Conservation (phyloP, 2,113 vertebrate genomes). For the Apodemus sylvaticus region DNA sequence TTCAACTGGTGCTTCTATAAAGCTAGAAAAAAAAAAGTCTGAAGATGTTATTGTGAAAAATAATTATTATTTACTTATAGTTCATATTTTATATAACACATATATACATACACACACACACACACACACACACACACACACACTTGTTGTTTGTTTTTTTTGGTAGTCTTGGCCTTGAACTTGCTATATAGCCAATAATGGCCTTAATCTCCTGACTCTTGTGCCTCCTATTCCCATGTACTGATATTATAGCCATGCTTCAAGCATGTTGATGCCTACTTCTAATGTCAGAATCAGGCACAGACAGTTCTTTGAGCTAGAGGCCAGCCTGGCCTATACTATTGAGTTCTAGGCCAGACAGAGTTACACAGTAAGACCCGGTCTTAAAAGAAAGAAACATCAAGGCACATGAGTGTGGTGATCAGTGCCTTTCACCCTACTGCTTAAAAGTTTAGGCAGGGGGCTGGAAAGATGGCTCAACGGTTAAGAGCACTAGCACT, state of each 20-base stretch:
- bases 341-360: too few species aligned
- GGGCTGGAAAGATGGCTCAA: neutral
- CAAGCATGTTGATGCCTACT: neutral
- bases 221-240: neutral
- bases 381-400: neutral
- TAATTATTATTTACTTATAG: neutral
- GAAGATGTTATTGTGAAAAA: constrained; percentile 52
- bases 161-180: neutral
- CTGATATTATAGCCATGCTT: neutral
- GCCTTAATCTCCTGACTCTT: neutral
- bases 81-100: neutral
- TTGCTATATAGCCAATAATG: neutral
- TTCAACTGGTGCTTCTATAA: constrained; percentile 84
- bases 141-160: too few species aligned
- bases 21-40: constrained; percentile 87
- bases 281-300: neutral
- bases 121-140: too few species aligned
- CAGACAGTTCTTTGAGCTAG: neutral
- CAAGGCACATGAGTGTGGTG: neutral
- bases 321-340: neutral
- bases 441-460: neutral
- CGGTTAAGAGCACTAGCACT: too few species aligned
- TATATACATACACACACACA: too few species aligned
- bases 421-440: neutral
- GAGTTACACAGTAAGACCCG: too few species aligned